Percentiles rank a stretch among this genome's conserved stretches.
phyloP scores from a whole-genome alignment of 2,888 invertebrate species.

The Thysanoteuthis rhombus region DNA sequence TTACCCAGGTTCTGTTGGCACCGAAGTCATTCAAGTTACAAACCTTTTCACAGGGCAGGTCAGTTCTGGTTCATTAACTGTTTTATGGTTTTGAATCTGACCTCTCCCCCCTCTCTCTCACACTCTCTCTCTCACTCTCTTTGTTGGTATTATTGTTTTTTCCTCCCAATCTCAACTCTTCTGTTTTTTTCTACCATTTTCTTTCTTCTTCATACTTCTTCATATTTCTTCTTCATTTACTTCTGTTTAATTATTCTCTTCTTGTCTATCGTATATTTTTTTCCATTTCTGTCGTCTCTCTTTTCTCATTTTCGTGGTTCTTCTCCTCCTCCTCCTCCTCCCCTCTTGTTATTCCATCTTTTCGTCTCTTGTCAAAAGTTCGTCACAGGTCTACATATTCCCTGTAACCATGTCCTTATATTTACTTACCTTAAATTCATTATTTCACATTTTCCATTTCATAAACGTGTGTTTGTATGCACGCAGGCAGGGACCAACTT shows the following conservation, averaged over 20 bases:
- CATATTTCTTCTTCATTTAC: no score
- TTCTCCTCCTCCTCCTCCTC: accelerated
- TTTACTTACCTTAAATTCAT: background rate
- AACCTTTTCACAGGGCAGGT: no score
- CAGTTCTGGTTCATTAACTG: no score
- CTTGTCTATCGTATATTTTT: background rate
- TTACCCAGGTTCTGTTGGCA: no score
- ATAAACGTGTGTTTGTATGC: background rate
- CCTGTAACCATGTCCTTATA: background rate
- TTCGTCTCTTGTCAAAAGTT: background rate
- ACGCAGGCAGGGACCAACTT: background rate
- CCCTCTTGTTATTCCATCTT: background rate
- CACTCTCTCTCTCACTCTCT: background rate
- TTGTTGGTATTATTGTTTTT: background rate
- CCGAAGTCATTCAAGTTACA: no score
- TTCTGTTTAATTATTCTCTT: background rate
- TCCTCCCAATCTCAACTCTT: background rate
- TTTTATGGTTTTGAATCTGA: no score
- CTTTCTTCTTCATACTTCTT: no score
- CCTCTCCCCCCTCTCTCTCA: background rate
- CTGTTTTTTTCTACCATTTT: background rate
- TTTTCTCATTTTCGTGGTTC: background rate
- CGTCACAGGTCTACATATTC: background rate
- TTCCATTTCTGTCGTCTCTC: background rate
- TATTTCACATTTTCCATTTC: background rate